Base-by-base conservation (phyloP, 2,113 vertebrate species). In the Abramis brama region DNA sequence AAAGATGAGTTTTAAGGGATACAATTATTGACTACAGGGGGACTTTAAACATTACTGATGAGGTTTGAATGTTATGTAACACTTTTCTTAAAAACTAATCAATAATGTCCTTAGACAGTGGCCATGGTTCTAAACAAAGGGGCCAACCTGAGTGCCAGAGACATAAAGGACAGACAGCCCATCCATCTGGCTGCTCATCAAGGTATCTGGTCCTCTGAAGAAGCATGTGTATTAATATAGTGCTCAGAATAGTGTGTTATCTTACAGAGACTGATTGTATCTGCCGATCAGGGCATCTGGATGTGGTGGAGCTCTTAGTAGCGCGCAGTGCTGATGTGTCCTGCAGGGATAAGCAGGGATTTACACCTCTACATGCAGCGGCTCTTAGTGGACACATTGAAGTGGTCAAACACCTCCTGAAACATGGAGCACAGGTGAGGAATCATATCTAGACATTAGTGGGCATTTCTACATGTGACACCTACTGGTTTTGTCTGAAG, bases 151-250 rank as follows among this genome's bases (percentile, higher is more conserved):
- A 94, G 93, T 75, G 95, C 95, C 85, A 97, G 96, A 47, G 98
- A 99, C 92, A 97, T 97, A 92, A 98, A 97, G 91, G 97, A 98
- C 23, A 93, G 97, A 19, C 96, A 98, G 90, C 94, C 98, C 83
- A 93, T 98, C 89, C 97, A 99, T 93, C 98, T 97, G 97, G 97
- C 97, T 4, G 96, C 98, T 85, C 97, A 96, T 87, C 94, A 97
- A 11, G 98, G 98, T 99, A 86, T 90, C 12, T 1, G 68, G 33
- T 36, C 23, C 15, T 19, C 75, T 8, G 8, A 57, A 57, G 7
- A 23, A 23, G 19, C 19, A 57, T 57, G 7, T 57, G 50, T 52
- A 17, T 52, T 52, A 17, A 52, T 52, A 25, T 64, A 64, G n/a
- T 27, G 10, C 5, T 64, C 60, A 27, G 60, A 12, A 33, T 21